Percentiles rank a stretch among this genome's conserved stretches.
Conservation (phyloP, 2,113 vertebrate species). For the Tichodroma muraria region DNA sequence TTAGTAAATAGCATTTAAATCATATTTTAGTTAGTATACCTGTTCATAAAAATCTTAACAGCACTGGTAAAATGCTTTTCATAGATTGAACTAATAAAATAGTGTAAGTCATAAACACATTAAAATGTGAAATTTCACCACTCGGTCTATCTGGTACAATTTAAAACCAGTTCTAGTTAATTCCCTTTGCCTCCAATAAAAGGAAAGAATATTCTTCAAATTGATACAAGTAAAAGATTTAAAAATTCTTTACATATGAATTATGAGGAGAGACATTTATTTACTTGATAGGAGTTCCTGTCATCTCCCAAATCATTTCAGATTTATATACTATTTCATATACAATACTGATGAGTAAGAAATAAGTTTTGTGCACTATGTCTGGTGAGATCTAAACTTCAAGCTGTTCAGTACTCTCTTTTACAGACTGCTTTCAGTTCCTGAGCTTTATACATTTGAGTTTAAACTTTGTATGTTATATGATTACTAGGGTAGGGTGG, state of each 20-base stretch:
- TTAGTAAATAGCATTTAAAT: slow-evolving; percentile 72
- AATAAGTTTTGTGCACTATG: background rate
- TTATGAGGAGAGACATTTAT: background rate
- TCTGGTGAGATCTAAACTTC: background rate
- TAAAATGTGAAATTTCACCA: slow-evolving; percentile 67
- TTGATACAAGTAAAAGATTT: background rate
- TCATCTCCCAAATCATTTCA: background rate
- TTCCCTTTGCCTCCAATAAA: slow-evolving; percentile 13
- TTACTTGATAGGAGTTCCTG: background rate
- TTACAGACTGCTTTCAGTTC: background rate
- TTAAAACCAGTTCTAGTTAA: slow-evolving; percentile 41
- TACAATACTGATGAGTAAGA: background rate
- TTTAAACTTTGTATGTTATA: background rate
- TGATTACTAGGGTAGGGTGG: background rate
- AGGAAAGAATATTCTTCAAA: slow-evolving; percentile 15
- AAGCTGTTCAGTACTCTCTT: background rate
- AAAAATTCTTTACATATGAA: background rate
- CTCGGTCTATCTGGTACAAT: slow-evolving; percentile 20
- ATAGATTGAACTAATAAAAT: slow-evolving; percentile 67
- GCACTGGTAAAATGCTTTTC: slow-evolving; percentile 58
- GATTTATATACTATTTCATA: background rate
- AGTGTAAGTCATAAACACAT: slow-evolving; percentile 70
- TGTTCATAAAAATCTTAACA: slow-evolving; percentile 24
- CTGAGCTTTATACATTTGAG: background rate
- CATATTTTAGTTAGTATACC: slow-evolving; percentile 61